These are phyloP conservation scores for Nowickia ferox DNA, from an alignment of 2,888 invertebrate genomes.

Conservation along the genomic window DNA sequence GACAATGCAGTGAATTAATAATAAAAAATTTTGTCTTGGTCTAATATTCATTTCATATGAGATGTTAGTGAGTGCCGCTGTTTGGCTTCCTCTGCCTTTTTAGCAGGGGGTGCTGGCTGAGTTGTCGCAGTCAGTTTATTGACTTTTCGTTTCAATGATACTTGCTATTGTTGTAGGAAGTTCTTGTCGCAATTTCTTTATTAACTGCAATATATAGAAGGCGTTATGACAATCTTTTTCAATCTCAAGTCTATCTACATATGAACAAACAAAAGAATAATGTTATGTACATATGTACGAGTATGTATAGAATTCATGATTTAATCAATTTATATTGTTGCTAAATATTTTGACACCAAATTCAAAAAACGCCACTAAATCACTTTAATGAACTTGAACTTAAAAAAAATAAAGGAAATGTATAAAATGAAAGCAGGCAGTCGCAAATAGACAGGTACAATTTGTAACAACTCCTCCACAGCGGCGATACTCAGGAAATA, in stretches of 20 bases:
- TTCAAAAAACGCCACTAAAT: constrained; percentile 27
- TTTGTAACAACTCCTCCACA: not conserved
- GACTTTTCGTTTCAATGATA: constrained; percentile 54
- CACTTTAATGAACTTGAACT: constrained; percentile 57
- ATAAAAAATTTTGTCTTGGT: not conserved
- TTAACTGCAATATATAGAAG: constrained; percentile 38
- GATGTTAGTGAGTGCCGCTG: not conserved
- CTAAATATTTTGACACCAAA: constrained; percentile 23
- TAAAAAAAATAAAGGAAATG: constrained; percentile 3
- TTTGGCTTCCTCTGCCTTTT: not conserved
- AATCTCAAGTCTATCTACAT: constrained; percentile 21
- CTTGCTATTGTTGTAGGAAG: constrained; percentile 57
- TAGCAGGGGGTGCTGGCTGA: constrained; percentile 26
- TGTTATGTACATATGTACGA: not conserved
- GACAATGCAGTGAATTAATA: not conserved
- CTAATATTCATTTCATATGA: not conserved
- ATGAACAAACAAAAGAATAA: not conserved
- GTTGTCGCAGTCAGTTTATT: constrained; percentile 57
- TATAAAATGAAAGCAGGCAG: constrained; percentile 17
- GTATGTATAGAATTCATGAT: constrained; percentile 18
- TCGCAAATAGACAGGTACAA: not conserved
- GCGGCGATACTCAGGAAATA: not conserved
- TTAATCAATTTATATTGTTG: constrained; percentile 39
- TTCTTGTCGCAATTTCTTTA: constrained; percentile 43
- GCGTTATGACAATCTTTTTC: constrained; percentile 26